Base-by-base conservation (phyloP, 2,113 vertebrate species). In the Notiomystis cincta region DNA sequence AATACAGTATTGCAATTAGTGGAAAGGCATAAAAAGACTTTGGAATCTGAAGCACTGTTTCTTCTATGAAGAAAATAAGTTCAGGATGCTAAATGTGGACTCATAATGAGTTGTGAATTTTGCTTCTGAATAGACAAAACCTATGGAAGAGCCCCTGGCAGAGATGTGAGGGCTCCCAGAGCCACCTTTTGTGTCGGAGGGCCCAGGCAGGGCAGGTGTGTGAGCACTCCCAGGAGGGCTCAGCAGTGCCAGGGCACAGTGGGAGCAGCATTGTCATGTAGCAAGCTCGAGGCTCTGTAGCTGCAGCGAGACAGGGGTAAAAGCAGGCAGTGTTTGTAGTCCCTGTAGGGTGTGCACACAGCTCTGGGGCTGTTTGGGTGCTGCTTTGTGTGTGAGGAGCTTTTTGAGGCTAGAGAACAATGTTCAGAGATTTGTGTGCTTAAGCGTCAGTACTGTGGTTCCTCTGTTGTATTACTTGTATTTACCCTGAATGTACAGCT, bases 211-310 rank as follows among this genome's bases (percentile, higher is more conserved):
- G 84, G 54, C 57, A 31, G 51, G 35, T 2, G 23, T 5, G 7
- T 3, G 70, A 21, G 42, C 21, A 0, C 71, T 38, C 12, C 0
- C 40, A 2, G 35, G 15, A 6, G 21, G 16, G 31, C 31, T 48
- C 64, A 6, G 11, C 24, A 21, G 35, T 4, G 44, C 30, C 22
- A 4, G 53, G 2, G 7, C 33, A 1, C 0, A 15, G 33, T 5
- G 58, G 33, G 15, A n/a, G 60, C 66, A 57, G n/a, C 28, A 3
- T 0, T 3, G 44, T 50, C 54, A n/a, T 23, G 1, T 20, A 9
- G 9, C 20, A 2, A 6, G 40, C 57, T 38, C 1, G 0, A 28
- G 73, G 38, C 19, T 42, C 15, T 1, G 0, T 15, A 8, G 19
- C 62, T 58, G 51, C 80, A 18, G 61, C 4, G 0, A 33, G 30